Base-by-base conservation (phyloP, 2,888 invertebrate genomes). In the Euzophera pinguis region DNA sequence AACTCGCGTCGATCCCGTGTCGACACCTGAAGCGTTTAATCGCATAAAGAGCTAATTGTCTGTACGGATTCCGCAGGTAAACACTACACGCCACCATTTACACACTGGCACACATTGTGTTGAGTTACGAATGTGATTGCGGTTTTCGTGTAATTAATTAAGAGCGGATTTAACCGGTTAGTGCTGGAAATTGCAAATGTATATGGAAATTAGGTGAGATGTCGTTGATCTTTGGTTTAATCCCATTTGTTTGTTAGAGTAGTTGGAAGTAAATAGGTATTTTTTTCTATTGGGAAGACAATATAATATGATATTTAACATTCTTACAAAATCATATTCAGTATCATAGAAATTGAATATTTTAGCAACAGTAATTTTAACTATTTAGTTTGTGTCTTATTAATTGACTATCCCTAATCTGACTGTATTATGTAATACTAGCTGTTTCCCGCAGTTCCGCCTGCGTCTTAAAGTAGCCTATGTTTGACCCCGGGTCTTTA, bases 21-120 rank as follows among this genome's bases (percentile, higher is more conserved):
- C 75, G 74, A 76, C 84, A 86, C 82, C 78, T 81, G 81, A 71
- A 75, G 73, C 72, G 71, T 80, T 81, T 89, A 89, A 90, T 89
- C 89, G 82, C 69, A 81, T 85, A 80, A 82, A 82, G 81, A 81
- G 87, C 81, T 90, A 90, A 90, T 90, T 90, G 90, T 87, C 85
- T 85, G 85, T 80, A 61, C 77, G 84, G 81, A 87, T 85, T 81
- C 84, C 84, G 75, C 81, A 82, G 81, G 88, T 87, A 89, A 88
- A 88, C 84, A 87, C 79, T 78, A 81, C 81, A 75, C 69, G 67
- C 67, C 64, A 67, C 68, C 74, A 71, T 78, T 81, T 77, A 73
- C 77, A 75, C 76, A 73, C 58, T 57, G 56, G 55, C 60, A 54
- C 70, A 67, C 65, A 66, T 61, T 52, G 53, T 56, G 52, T 37